phyloP scores from a whole-genome alignment of 2,888 invertebrate species.

The Notocelia uddmanniana region DNA sequence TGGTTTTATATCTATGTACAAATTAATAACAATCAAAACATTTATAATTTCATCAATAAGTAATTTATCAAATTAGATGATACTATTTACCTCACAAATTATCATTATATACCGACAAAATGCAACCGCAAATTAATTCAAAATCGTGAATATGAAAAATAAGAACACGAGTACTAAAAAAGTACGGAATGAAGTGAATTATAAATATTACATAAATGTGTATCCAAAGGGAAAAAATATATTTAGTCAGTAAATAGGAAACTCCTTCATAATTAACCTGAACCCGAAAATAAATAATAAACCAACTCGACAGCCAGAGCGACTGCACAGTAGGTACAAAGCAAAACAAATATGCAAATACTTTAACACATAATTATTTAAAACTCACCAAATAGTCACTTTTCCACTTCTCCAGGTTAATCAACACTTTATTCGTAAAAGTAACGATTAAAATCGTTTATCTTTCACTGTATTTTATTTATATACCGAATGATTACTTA shows the following conservation, averaged over 20 bases:
- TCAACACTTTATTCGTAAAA: slow-evolving; percentile 13
- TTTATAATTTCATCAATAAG: no score
- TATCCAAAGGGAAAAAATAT: no score
- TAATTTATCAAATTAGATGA: no score
- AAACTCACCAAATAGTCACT: slow-evolving; percentile 35
- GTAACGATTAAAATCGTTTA: slow-evolving; percentile 19
- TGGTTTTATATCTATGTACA: no score
- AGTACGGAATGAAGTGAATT: no score
- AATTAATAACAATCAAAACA: no score
- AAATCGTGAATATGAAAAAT: no score
- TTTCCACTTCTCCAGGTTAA: not conserved
- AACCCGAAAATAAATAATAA: slow-evolving; percentile 35
- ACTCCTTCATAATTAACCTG: not conserved
- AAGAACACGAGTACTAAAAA: no score
- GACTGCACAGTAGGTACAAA: slow-evolving; percentile 16
- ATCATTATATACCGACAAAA: no score
- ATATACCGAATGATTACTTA: slow-evolving; percentile 38
- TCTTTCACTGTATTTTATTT: slow-evolving; percentile 30
- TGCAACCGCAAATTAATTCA: no score
- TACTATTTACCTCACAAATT: no score
- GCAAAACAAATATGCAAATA: slow-evolving; percentile 30
- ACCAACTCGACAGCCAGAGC: slow-evolving; percentile 12
- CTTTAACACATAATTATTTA: not conserved
- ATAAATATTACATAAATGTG: no score
- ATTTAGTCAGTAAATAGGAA: not conserved